Evolutionary conservation across 2,888 invertebrate genomes (phyloP).

Genomic region (Lysandra bellargus): DNA sequence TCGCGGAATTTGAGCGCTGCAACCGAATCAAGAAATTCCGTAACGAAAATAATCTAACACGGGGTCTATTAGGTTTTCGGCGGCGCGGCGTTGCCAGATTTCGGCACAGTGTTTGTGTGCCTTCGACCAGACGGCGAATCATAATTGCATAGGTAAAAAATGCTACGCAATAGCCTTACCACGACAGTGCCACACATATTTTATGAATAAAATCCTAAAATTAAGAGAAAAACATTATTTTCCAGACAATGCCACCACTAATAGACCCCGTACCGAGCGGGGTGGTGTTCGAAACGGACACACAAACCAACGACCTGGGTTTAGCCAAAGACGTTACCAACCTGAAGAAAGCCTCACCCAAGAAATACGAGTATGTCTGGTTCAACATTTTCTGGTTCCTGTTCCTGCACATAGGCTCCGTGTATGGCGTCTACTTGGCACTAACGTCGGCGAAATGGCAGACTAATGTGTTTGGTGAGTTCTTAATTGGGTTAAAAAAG

Average conservation of each 20-base stretch:
- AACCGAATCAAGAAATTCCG: no score
- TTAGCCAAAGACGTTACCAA: constrained; percentile 78
- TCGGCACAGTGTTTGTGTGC: no score
- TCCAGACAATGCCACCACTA: constrained; percentile 76
- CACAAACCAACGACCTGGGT: constrained; percentile 82
- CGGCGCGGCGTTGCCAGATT: no score
- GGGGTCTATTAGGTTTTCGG: no score
- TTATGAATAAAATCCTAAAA: no score
- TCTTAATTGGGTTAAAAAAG: no score
- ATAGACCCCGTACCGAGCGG: constrained; percentile 76
- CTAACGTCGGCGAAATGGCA: constrained; percentile 84
- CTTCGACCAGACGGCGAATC: no score
- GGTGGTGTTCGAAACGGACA: constrained; percentile 84
- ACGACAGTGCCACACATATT: no score
- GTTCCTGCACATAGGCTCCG: constrained; percentile 83
- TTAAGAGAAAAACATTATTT: background rate
- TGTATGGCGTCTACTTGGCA: constrained; percentile 84
- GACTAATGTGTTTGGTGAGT: constrained; percentile 84
- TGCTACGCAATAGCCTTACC: no score
- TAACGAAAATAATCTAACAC: no score
- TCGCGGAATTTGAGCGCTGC: no score
- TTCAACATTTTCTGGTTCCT: constrained; percentile 85
- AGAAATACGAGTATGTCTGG: constrained; percentile 84
- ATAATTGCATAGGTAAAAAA: no score
- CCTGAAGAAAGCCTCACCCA: constrained; percentile 74